A percentile compares a stretch with the other conserved stretches of the same genome.
phyloP scores from a whole-genome alignment of 2,113 vertebrate species.

The Stigmatopora nigra region DNA sequence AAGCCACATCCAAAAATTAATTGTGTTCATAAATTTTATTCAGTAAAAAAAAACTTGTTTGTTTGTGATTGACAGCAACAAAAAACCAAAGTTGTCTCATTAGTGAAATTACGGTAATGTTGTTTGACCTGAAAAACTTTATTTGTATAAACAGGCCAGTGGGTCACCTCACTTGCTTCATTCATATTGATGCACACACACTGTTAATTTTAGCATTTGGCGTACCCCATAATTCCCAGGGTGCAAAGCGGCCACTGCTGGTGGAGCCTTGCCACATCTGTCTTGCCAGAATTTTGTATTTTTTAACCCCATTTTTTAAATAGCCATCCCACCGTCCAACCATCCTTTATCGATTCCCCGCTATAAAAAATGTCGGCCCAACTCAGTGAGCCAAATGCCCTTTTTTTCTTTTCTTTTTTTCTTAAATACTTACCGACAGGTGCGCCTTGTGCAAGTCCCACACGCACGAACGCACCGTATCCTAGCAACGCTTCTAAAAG shows the following conservation, averaged over 20 bases:
- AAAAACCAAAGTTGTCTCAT: too few relatives aligned
- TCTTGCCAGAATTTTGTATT: too few relatives aligned
- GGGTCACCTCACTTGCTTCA: neutral
- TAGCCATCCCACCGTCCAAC: too few relatives aligned
- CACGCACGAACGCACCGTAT: constrained; percentile 53
- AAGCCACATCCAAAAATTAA: too few relatives aligned
- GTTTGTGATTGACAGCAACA: too few relatives aligned
- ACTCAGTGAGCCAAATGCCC: constrained; percentile 7
- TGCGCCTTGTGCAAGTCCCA: constrained; percentile 31
- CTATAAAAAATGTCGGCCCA: too few relatives aligned
- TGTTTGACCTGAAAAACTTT: neutral
- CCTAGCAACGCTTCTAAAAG: constrained; percentile 67
- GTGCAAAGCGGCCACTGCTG: neutral
- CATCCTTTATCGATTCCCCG: neutral
- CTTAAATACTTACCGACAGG: constrained; percentile 28
- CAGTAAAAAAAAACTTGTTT: too few relatives aligned
- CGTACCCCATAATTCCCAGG: neutral
- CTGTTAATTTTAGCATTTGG: too few relatives aligned
- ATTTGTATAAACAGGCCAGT: neutral
- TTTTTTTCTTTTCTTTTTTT: neutral
- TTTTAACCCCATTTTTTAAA: too few relatives aligned
- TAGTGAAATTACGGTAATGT: too few relatives aligned
- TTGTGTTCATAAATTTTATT: too few relatives aligned
- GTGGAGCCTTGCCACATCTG: too few relatives aligned
- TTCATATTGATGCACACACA: neutral